Evolutionary conservation across 1,140 invertebrate genomes (phyloP), one percentile per base, ranked within the genome.

Genomic region (Drosophila pseudoobscura): DNA sequence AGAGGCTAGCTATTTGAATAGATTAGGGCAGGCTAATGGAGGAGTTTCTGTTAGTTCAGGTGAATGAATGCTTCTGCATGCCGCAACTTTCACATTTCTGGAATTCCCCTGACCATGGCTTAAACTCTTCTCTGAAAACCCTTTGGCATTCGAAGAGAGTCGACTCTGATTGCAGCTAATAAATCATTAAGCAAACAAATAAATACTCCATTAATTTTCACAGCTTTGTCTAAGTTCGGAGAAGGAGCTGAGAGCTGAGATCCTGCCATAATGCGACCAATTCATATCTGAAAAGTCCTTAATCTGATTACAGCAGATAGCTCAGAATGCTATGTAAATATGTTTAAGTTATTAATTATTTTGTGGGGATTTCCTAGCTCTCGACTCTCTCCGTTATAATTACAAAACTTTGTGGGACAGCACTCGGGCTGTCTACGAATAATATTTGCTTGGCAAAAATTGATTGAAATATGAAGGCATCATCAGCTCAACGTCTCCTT

Each of bases 131-230:
- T 35, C 41, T 9, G n/a, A 22, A 51, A 69, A 31, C 65, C 61
- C 69, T 51, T 62, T 56, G 43, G 45, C 46, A 63, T 31, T 13
- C 35, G 35, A 39, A 11, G 11, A 4, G 35, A 13, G 1, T 5
- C 11, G 11, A 11, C 35, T 39, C 63, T 54, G 6, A 60, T 49
- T 78, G 35, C 65, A 71, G 68, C 82, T 70, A 66, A 87, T 87
- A 87, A 87, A 87, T 87, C 70, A 88, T 87, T 88, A 71, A 88
- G 39, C 65, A 78, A 82, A 82, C 78, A 88, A 87, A 87, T 87
- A 88, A 87, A 88, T 87, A 88, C 70, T 69, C 75, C 78, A 87
- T 87, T 88, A 82, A 88, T 72, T 83, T 87, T 88, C 78, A 78
- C 83, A 88, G 78, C 82, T 87, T 80, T 77, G 57, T 68, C 66